These are phyloP conservation scores for Larimichthys crocea DNA, from an alignment of 2,113 vertebrate species.

Conservation along the genomic window DNA sequence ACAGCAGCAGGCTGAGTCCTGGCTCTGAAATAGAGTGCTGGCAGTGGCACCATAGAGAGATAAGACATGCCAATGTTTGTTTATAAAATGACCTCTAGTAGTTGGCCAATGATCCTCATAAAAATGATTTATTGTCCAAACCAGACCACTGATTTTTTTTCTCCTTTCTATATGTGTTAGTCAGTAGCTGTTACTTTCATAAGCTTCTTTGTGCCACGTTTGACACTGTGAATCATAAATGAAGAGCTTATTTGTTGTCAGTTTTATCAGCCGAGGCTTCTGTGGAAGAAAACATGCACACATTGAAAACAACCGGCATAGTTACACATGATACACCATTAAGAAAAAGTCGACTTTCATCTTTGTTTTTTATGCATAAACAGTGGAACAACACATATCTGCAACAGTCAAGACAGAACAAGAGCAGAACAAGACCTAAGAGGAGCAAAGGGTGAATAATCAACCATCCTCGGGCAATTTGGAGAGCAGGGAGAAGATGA, in stretches of 20 bases:
- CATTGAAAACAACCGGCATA: constrained; percentile 35
- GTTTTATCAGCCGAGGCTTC: constrained; percentile 21
- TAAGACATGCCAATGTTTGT: constrained; percentile 5
- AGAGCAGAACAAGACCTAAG: constrained; percentile 13
- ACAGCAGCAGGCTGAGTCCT: constrained; percentile 52
- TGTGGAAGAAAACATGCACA: constrained; percentile 30
- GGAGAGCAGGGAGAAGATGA: constrained; percentile 16
- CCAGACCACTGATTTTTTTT: neutral
- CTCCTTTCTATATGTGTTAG: neutral
- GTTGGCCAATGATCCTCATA: constrained; percentile 11
- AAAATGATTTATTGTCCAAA: constrained; percentile 24
- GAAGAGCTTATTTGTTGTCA: constrained; percentile 28
- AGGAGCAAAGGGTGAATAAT: constrained; percentile 40
- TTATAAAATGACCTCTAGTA: constrained; percentile 41
- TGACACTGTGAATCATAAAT: constrained; percentile 19
- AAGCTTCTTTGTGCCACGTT: constrained; percentile 13
- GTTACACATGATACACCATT: neutral
- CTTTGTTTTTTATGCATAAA: neutral
- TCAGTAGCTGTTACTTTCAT: constrained; percentile 20
- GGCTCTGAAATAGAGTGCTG: constrained; percentile 36
- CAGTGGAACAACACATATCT: constrained; percentile 2
- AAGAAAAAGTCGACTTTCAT: constrained; percentile 15
- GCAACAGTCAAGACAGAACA: constrained; percentile 24
- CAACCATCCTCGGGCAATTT: neutral
- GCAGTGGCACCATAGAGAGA: constrained; percentile 21